Conservation (phyloP, 2,888 invertebrate species). For the Athetis lepigone region DNA sequence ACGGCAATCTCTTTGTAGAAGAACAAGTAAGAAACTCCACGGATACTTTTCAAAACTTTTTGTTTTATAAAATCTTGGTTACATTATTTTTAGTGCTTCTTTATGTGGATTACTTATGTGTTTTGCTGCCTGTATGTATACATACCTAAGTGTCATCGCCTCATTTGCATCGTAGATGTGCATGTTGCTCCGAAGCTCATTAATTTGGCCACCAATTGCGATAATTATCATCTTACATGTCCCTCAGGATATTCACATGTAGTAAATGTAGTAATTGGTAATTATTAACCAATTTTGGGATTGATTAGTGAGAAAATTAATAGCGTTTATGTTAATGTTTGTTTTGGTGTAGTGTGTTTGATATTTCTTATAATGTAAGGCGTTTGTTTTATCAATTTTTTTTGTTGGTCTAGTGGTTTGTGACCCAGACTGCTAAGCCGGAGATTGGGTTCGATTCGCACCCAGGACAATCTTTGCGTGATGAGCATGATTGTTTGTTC, state of each 20-base stretch:
- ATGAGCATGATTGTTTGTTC: too few species aligned
- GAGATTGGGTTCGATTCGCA: too few species aligned
- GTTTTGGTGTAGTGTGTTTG: neutral
- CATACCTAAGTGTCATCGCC: neutral
- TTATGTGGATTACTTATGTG: too few species aligned
- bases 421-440: too few species aligned
- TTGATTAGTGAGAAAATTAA: conserved; percentile 11
- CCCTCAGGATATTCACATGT: conserved; percentile 9
- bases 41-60: too few species aligned
- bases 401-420: too few species aligned
- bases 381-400: neutral
- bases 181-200: conserved; percentile 36
- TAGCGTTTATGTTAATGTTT: neutral
- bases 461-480: too few species aligned
- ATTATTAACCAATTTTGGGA: conserved; percentile 29
- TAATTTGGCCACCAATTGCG: conserved; percentile 40
- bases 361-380: too few species aligned
- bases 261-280: conserved; percentile 17
- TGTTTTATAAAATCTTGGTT: too few species aligned
- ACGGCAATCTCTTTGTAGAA: too few species aligned
- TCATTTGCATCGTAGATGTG: conserved; percentile 30
- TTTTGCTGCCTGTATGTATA: neutral
- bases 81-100: too few species aligned
- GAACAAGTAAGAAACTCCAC: too few species aligned
- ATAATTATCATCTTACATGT: conserved; percentile 37